A percentile compares a stretch with the other conserved stretches of the same genome.
Evolutionary conservation across 2,888 invertebrate species (phyloP).

Genomic region (Drosophila nr. medialis): DNA sequence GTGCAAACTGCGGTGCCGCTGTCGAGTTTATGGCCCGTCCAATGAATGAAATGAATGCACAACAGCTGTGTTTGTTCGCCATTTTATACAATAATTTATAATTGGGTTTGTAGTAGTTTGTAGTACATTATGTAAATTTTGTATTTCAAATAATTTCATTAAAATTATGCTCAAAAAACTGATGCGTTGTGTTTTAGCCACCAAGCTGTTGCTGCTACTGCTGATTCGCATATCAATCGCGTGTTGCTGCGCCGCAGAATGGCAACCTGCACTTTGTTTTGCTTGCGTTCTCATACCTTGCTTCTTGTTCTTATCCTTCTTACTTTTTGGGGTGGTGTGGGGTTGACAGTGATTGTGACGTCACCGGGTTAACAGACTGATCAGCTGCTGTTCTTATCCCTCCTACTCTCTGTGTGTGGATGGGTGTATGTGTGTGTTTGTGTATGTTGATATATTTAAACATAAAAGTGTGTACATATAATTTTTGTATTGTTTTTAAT

Average conservation of each 20-base stretch:
- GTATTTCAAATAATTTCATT: constrained; percentile 57
- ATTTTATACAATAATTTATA: constrained; percentile 70
- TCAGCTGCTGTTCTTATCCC: constrained; percentile 34
- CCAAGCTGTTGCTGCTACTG: constrained; percentile 24
- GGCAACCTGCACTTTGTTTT: neutral
- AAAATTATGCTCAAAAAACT: constrained; percentile 54
- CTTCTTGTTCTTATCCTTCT: constrained; percentile 11
- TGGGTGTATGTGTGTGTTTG: constrained; percentile 21
- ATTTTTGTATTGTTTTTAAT: constrained; percentile 73
- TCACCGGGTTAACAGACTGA: constrained; percentile 17
- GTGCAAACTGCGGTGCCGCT: constrained; percentile 11
- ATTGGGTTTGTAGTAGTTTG: constrained; percentile 52
- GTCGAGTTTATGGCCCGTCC: neutral
- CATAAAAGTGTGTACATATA: constrained; percentile 74
- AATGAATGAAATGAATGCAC: constrained; percentile 17
- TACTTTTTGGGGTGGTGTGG: neutral
- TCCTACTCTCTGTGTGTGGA: constrained; percentile 35
- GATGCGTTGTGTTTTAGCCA: constrained; percentile 31
- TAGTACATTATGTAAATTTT: constrained; percentile 57
- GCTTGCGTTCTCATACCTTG: constrained; percentile 3
- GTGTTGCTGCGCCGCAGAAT: constrained; percentile 15
- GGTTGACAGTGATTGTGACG: constrained; percentile 12
- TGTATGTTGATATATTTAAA: constrained; percentile 64
- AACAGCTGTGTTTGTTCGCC: constrained; percentile 40
- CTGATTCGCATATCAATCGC: constrained; percentile 6